A percentile compares a stretch with the other conserved stretches of the same genome.
Conservation (phyloP, 2,797 vertebrate species). For the Eulemur coronatus region DNA sequence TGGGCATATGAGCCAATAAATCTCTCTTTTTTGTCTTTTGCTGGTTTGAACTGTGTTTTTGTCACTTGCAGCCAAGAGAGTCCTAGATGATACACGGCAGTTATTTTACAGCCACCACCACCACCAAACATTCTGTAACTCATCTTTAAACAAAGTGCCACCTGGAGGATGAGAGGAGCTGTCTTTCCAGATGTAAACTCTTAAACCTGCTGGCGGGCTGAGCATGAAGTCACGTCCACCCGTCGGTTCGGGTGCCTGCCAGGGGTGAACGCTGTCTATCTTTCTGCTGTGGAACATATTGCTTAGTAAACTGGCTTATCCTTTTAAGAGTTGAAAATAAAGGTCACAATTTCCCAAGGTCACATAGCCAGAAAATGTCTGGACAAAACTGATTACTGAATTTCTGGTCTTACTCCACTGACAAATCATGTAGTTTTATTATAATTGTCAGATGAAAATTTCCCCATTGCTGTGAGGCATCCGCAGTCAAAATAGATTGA, state of each 20-base stretch:
- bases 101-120: neutral
- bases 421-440: slow-evolving; percentile 49
- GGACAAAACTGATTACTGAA: neutral
- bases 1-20: neutral
- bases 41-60: neutral
- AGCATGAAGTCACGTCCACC: neutral
- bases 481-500: slow-evolving; percentile 58
- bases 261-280: neutral
- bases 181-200: neutral
- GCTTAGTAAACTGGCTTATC: neutral
- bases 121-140: neutral
- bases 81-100: neutral
- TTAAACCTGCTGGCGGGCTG: neutral
- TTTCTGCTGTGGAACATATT: neutral
- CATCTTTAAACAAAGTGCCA: neutral
- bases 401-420: neutral
- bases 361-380: neutral
- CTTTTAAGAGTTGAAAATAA: neutral
- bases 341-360: slow-evolving; percentile 9
- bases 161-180: neutral
- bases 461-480: slow-evolving; percentile 21
- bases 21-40: neutral
- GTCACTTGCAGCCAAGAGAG: neutral
- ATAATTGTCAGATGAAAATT: slow-evolving; percentile 55
- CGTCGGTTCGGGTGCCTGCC: neutral